These are phyloP conservation scores for Nothobranchius furzeri DNA, from an alignment of 2,113 vertebrate genomes.

Conservation along the genomic window DNA sequence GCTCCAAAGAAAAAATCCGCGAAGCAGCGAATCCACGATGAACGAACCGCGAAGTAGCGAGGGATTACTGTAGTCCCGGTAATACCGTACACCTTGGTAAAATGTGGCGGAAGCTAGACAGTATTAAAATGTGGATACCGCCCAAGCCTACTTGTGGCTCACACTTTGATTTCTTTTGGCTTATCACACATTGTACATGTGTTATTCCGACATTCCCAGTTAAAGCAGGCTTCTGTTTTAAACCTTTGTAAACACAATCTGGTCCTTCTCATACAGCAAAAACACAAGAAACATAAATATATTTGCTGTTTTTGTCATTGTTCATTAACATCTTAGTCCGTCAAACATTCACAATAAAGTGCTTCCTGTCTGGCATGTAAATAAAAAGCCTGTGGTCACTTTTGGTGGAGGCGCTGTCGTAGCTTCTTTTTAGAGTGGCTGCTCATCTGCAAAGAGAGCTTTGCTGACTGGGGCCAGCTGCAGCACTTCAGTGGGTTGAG, in stretches of 20 bases:
- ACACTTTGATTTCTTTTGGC: slow-evolving; percentile 16
- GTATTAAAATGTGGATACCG: too few relatives aligned
- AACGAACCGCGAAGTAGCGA: too few relatives aligned
- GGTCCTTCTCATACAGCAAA: slow-evolving; percentile 18
- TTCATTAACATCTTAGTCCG: slow-evolving; percentile 31
- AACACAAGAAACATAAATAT: slow-evolving; percentile 35
- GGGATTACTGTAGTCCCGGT: too few relatives aligned
- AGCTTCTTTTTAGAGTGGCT: slow-evolving; percentile 52
- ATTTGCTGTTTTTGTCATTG: slow-evolving; percentile 29
- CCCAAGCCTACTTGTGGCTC: too few relatives aligned
- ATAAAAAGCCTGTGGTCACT: slow-evolving; percentile 50
- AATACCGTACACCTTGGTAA: too few relatives aligned
- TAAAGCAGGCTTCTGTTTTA: slow-evolving; percentile 28
- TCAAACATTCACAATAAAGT: slow-evolving; percentile 46
- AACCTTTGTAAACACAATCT: slow-evolving; percentile 30
- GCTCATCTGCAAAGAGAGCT: slow-evolving; percentile 43
- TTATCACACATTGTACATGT: slow-evolving; percentile 30
- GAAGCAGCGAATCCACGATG: too few relatives aligned
- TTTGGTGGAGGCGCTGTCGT: slow-evolving; percentile 45
- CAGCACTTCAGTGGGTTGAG: slow-evolving; percentile 53
- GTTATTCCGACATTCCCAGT: slow-evolving; percentile 30
- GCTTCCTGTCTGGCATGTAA: slow-evolving; percentile 41
- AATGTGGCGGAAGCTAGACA: too few relatives aligned
- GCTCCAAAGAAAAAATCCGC: too few relatives aligned
- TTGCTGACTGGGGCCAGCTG: slow-evolving; percentile 47